A percentile compares a stretch with the other conserved stretches of the same genome.
Evolutionary conservation across 2,888 invertebrate species (phyloP).

Genomic region (Callosobruchus maculatus): DNA sequence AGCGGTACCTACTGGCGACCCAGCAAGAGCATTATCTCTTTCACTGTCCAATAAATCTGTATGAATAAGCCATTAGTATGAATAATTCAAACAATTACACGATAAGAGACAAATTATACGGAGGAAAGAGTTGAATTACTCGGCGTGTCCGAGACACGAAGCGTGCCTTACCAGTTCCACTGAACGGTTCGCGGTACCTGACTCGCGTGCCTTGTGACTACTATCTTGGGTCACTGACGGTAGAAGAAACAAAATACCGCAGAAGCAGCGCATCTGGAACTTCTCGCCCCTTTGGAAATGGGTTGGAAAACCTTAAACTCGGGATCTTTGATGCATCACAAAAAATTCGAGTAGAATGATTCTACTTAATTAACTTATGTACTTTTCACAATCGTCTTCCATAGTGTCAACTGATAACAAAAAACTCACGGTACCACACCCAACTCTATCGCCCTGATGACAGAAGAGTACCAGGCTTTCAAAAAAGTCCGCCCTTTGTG

Average conservation of each 20-base stretch:
- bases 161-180: slow-evolving; percentile 39
- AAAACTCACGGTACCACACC: too few relatives aligned
- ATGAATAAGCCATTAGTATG: slow-evolving; percentile 41
- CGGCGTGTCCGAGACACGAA: slow-evolving; percentile 42
- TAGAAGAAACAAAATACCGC: neutral
- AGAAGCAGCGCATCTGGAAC: too few relatives aligned
- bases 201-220: neutral
- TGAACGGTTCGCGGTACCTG: neutral
- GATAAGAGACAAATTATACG: slow-evolving; percentile 50
- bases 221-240: neutral
- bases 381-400: too few relatives aligned
- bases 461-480: too few relatives aligned
- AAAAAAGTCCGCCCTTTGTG: too few relatives aligned
- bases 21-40: slow-evolving; percentile 8
- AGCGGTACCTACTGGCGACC: neutral
- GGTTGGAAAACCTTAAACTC: too few relatives aligned
- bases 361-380: too few relatives aligned
- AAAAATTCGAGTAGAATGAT: too few relatives aligned
- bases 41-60: slow-evolving; percentile 24
- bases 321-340: too few relatives aligned
- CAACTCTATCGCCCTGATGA: too few relatives aligned
- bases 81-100: slow-evolving; percentile 50
- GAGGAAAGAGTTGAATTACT: slow-evolving; percentile 43
- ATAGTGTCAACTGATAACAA: too few relatives aligned
- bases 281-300: too few relatives aligned